Base-by-base conservation (phyloP, 2,888 invertebrate species). In the Dryococelus australis region DNA sequence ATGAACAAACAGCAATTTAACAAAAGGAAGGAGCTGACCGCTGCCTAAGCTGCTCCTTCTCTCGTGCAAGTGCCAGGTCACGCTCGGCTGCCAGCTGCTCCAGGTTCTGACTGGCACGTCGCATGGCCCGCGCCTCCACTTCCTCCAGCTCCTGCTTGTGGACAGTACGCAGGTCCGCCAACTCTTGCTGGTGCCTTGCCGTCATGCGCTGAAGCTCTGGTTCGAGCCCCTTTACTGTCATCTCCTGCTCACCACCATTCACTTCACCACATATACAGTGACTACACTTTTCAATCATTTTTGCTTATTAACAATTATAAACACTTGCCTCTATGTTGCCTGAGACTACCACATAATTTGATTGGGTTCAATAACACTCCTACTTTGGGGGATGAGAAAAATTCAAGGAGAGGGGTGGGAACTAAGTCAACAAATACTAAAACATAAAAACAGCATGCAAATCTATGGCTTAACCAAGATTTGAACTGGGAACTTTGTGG, bases 181-280 rank as follows among this genome's bases (percentile, higher is more conserved):
- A 92, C 90, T 95, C 95, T 87, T 94, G 94, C 91, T 95, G 94
- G 91, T 96, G 96, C 2, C 95, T 93, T 28, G 95, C 94, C 53
- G 96, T 95, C 95, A 97, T 96, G 90, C 95, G 95, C 43, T 96
- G 94, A 5, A 98, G 93, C 92, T 98, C 97, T 0, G 96, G 95
- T 92, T 97, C 97, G n/a, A 98, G 92, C 0, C 97, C 97, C 93
- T 97, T 97, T 0, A 97, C 96, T 8, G 97, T 97, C 91, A 97
- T 93, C 91, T 97, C 97, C 96, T 95, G 88, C 12, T 89, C 87
- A n/a, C n/a, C n/a, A n/a, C n/a, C n/a, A n/a, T n/a, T n/a, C n/a
- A n/a, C n/a, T n/a, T n/a, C 87, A 85, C 27, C 26, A 65, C 24
- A 65, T 9, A 47, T 13, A 47, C 47, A 12, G 6, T 12, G 24